Percentiles rank a stretch among this genome's conserved stretches.
Evolutionary conservation across 1,140 invertebrate species (phyloP).

Genomic region (Brachionus manjavacas): DNA sequence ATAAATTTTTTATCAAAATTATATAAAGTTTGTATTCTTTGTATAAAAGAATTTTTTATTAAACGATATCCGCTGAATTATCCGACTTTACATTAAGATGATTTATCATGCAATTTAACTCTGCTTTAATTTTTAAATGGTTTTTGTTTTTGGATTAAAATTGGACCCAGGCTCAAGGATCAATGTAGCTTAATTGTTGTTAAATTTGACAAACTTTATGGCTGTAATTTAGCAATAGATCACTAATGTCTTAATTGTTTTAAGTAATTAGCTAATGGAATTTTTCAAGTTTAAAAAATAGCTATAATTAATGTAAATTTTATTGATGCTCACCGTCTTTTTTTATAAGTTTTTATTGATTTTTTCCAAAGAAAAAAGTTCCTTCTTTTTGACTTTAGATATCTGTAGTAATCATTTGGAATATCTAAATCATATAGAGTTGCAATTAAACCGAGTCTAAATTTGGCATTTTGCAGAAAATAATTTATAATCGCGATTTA

Average conservation of each 20-base stretch:
- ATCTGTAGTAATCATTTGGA: neutral
- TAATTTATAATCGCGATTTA: neutral
- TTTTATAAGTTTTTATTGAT: neutral
- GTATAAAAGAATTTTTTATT: too few species aligned
- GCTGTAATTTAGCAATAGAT: neutral
- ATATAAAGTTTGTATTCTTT: neutral
- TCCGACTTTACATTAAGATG: neutral
- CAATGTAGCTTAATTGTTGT: neutral
- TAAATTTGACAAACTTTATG: neutral
- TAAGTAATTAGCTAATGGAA: neutral
- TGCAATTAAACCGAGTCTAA: neutral
- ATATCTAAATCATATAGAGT: neutral
- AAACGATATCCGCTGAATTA: neutral
- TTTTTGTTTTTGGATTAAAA: neutral
- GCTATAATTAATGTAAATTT: neutral
- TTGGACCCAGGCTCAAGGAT: neutral
- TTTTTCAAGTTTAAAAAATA: neutral
- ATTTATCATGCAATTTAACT: neutral
- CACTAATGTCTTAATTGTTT: neutral
- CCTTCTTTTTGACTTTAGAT: neutral
- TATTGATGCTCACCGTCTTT: neutral
- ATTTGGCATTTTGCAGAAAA: neutral
- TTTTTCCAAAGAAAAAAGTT: neutral
- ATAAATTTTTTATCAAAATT: neutral
- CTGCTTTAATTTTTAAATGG: neutral